Evolutionary conservation across 2,888 invertebrate genomes (phyloP).

Genomic region (Polietes domitor): DNA sequence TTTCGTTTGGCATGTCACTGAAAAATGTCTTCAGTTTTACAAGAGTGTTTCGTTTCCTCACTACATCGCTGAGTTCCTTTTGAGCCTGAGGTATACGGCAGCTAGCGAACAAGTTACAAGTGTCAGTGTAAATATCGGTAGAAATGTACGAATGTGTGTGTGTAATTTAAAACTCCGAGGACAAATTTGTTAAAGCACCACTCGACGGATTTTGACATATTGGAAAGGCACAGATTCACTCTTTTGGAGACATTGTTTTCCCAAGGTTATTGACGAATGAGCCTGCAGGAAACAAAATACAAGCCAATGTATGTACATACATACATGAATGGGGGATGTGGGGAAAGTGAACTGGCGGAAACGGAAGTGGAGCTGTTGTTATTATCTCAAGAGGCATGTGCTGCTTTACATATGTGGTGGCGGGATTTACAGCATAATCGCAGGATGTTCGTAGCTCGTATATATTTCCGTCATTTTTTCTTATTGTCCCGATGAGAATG

Average conservation of each 20-base stretch:
- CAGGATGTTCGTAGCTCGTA: no score
- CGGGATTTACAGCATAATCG: no score
- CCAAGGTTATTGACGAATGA: constrained; percentile 25
- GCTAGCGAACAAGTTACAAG: not conserved
- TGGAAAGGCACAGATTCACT: constrained; percentile 21
- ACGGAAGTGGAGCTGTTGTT: not conserved
- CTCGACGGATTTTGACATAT: constrained; percentile 33
- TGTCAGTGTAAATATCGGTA: not conserved
- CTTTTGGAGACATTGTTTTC: not conserved
- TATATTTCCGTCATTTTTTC: no score
- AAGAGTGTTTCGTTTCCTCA: constrained; percentile 24
- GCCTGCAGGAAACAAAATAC: not conserved
- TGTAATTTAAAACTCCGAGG: not conserved
- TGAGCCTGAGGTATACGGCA: not conserved
- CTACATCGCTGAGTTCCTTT: not conserved
- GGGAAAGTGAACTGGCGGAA: not conserved
- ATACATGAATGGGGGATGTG: no score
- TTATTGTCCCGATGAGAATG: no score
- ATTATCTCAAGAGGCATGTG: no score
- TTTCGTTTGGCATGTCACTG: constrained; percentile 23
- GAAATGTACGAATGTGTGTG: not conserved
- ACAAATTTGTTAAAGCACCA: constrained; percentile 4
- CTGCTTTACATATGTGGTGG: no score
- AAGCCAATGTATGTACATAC: not conserved
- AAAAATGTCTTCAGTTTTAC: constrained; percentile 26